Evolutionary conservation across 2,888 invertebrate species (phyloP), one percentile per base, ranked within the genome.

Genomic region (Camptogramma bilineatum): DNA sequence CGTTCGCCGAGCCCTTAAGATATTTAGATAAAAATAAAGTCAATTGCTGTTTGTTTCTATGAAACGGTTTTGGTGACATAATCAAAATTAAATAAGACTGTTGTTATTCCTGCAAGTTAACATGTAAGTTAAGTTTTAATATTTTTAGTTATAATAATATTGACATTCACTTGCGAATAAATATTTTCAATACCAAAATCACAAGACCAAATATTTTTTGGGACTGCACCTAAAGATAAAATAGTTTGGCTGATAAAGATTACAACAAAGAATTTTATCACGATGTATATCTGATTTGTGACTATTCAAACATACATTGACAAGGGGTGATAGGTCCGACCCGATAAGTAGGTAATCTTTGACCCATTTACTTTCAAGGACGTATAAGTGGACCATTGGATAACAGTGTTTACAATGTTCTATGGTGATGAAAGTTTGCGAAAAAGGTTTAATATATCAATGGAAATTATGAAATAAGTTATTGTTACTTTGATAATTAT

Each of bases 331-430:
- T 66, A 66, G 57, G 63, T 59, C 21, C 44, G 17, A 39, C 16
- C 24, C 10, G 66, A 69, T 62, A 69, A 24, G 21, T 19, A 68
- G 47, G 66, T 53, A 58, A 80, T 76, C 71, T 70, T 69, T 79
- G 79, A 79, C 82, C 82, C 69, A 81, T 65, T 76, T 24, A 56
- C 52, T 64, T 70, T 66, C 69, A 63, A 63, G 69, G 66, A 48
- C 57, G 31, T 31, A 52, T 39, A 52, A 46, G 44, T 59, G 17
- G 51, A 58, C 31, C 19, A 46, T 46, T 31, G 4, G 52, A 59
- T 50, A 34, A 56, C 48, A n/a, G 16, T 34, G 52, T 56, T 54
- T 34, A 52, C 8, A 31, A 7, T 16, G 17, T 52, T 31, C n/a
- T n/a, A 4, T 47, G 1, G 16, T 47, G 7, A 8, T 5, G 7